Evolutionary conservation across 2,797 vertebrate species (phyloP).

Genomic region (Rhodeus uyekii): DNA sequence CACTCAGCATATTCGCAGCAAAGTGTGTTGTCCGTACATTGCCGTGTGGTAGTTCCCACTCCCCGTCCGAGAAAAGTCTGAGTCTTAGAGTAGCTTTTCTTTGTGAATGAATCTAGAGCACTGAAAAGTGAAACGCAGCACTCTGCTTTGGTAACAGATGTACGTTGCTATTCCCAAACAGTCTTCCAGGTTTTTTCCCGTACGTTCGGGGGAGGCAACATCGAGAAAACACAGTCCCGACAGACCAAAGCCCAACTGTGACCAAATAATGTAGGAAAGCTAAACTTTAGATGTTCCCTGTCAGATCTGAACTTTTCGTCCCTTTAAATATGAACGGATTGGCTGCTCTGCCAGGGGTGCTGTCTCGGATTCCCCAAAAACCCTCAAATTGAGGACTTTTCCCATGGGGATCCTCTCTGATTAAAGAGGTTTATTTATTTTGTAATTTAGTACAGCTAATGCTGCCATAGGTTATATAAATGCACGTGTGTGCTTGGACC

Average conservation of each 20-base stretch:
- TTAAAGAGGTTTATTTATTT: conserved; percentile 23
- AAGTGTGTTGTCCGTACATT: conserved; percentile 29
- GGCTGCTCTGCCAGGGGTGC: conserved; percentile 40
- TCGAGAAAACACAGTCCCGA: conserved; percentile 56
- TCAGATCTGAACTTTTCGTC: conserved; percentile 35
- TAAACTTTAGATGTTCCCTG: conserved; percentile 32
- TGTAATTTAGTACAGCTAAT: conserved; percentile 45
- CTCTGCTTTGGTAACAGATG: conserved; percentile 30
- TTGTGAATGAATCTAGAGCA: conserved; percentile 23
- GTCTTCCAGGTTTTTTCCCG: conserved; percentile 78
- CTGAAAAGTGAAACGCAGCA: conserved; percentile 24
- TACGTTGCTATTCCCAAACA: conserved; percentile 59
- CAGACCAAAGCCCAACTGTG: conserved; percentile 60
- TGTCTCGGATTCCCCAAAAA: neutral
- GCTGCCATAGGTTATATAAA: conserved; percentile 50
- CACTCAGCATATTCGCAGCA: conserved; percentile 45
- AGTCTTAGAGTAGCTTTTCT: conserved; percentile 37
- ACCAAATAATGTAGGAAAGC: conserved; percentile 66
- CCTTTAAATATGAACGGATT: conserved; percentile 43
- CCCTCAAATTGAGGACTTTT: neutral
- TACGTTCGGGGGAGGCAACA: conserved; percentile 66
- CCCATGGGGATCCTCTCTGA: neutral
- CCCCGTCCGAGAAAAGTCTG: conserved; percentile 13
- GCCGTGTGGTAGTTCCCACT: conserved; percentile 43
- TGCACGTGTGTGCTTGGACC: conserved; percentile 49